These are phyloP conservation scores for Argya squamiceps DNA, from an alignment of 2,797 vertebrate species.

Conservation along the genomic window DNA sequence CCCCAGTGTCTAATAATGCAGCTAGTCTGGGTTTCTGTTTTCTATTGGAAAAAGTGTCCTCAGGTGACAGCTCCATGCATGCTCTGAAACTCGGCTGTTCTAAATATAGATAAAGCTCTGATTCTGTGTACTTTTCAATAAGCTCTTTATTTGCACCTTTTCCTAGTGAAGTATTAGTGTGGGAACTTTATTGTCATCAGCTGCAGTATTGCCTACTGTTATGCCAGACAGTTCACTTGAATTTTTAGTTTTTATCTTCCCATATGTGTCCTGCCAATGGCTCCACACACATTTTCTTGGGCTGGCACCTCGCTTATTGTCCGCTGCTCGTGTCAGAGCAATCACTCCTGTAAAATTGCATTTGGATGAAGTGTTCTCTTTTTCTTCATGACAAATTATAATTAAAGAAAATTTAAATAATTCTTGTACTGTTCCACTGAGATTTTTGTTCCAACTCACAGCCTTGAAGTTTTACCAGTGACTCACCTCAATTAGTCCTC, in stretches of 20 bases:
- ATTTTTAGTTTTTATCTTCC: background rate
- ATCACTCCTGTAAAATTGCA: background rate
- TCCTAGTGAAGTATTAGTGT: background rate
- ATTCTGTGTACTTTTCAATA: background rate
- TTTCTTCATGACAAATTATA: background rate
- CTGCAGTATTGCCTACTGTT: background rate
- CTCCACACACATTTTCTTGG: background rate
- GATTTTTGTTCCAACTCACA: background rate
- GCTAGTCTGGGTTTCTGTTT: background rate
- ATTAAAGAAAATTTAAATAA: background rate
- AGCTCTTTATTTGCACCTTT: constrained; percentile 7
- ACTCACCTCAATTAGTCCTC: background rate
- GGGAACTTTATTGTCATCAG: background rate
- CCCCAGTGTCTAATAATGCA: background rate
- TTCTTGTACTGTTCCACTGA: background rate
- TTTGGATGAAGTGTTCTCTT: background rate
- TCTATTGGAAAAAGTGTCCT: background rate
- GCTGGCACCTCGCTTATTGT: background rate
- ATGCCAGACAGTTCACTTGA: background rate
- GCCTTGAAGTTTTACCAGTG: background rate
- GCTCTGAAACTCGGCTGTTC: background rate
- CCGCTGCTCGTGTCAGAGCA: background rate
- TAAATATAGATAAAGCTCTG: background rate
- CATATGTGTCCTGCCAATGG: rapidly evolving
- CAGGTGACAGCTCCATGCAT: background rate